Percentiles rank a stretch among this genome's conserved stretches.
phyloP scores from a whole-genome alignment of 2,888 invertebrate species.

The Leptopilina myrica region DNA sequence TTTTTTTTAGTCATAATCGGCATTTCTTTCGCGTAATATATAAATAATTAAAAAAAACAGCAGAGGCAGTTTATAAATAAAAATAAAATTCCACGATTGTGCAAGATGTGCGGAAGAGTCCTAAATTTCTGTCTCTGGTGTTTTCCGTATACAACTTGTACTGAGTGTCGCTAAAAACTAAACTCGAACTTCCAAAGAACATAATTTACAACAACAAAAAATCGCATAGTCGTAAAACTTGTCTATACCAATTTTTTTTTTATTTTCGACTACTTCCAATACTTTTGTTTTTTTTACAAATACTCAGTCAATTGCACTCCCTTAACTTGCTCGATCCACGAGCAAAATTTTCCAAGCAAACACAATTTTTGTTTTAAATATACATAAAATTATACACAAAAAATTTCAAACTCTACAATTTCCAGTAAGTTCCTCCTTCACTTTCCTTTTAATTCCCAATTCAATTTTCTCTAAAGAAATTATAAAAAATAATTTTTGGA shows the following conservation, averaged over 20 bases:
- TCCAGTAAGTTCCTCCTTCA: no score
- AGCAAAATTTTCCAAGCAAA: constrained; percentile 49
- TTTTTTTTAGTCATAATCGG: constrained; percentile 51
- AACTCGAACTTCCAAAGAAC: constrained; percentile 33
- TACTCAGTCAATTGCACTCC: constrained; percentile 36
- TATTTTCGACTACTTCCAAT: neutral
- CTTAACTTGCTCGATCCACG: constrained; percentile 55
- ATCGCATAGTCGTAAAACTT: constrained; percentile 33
- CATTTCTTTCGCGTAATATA: constrained; percentile 55
- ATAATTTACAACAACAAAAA: constrained; percentile 11
- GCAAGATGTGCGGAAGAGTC: constrained; percentile 41
- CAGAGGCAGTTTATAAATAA: constrained; percentile 61
- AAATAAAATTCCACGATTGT: constrained; percentile 51
- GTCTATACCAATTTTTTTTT: neutral
- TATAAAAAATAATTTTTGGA: neutral
- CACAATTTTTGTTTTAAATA: neutral
- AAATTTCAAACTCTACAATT: neutral
- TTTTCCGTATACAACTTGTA: constrained; percentile 41
- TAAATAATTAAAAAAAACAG: constrained; percentile 71
- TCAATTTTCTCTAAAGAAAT: neutral
- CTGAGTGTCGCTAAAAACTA: constrained; percentile 36
- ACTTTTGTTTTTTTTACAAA: constrained; percentile 38
- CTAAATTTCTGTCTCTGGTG: constrained; percentile 40
- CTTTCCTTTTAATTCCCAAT: no score
- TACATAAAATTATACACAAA: neutral